Base-by-base conservation (phyloP, 92 coral and sea anemone genomes). In the Epizoanthus illoricatus region DNA sequence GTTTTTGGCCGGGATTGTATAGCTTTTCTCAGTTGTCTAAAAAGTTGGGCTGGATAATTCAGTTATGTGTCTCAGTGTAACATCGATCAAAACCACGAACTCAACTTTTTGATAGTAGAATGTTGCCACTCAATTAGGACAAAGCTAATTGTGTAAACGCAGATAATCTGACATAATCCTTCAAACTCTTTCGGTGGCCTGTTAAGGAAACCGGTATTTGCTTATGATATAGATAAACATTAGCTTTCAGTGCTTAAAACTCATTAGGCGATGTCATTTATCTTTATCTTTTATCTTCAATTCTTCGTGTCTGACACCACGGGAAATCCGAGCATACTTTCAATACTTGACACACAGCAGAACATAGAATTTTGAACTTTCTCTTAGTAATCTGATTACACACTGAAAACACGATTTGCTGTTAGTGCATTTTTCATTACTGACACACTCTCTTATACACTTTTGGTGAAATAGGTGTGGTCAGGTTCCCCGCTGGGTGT, bases 161-260 rank as follows among this genome's bases (percentile, higher is more conserved):
- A 45, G 71, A 62, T 78, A 78, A 78, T 78, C 82, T 67, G 82
- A 40, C 69, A 42, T 43, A 62, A 78, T 58, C 42, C 71, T 64
- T 19, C 42, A 45, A 62, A 5, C 70, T 20, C 1, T 41, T 43
- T 62, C 24, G 69, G 71, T 63, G 60, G 58, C 72, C 10, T 64
- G 82, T 78, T 62, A 45, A 63, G 18, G 52, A 45, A 19, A 43
- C 4, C 23, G 36, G 41, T 62, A 15, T 43, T 33, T 78, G 52
- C 28, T 7, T 6, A 47, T 41, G 71, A 43, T 40, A 74, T 57
- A 56, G 70, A 28, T 52, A 52, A 74, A 24, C 61, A 13, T 43
- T 23, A 55, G 65, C 40, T 18, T 57, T 57, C 80, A 73, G 33
- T 73, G 23, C 79, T 73, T 73, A 18, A 23, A 74, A 74, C 64